Evolutionary conservation across 2,113 vertebrate species (phyloP).

Genomic region (Pelecanoides urinatrix): DNA sequence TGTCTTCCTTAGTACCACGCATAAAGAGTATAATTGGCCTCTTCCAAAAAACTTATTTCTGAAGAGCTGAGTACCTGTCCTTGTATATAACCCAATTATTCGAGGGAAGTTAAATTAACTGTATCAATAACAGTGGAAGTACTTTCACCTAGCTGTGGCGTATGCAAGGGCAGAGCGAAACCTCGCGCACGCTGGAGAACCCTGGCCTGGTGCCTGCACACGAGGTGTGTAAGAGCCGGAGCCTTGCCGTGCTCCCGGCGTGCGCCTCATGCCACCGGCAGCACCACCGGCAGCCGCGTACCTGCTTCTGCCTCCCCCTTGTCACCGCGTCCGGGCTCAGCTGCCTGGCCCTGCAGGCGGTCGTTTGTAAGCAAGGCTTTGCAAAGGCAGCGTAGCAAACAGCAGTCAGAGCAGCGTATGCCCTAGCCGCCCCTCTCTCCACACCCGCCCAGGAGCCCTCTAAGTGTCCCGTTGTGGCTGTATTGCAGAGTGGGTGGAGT

Average conservation of each 20-base stretch:
- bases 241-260: rapidly evolving
- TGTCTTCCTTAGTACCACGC: not conserved
- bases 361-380: not conserved
- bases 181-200: rapidly evolving
- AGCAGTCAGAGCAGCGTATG: not conserved
- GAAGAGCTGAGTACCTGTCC: not conserved
- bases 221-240: not conserved
- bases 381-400: not conserved
- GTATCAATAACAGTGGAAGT: not conserved
- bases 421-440: not conserved
- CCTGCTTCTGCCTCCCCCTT: not conserved
- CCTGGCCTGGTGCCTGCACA: not conserved
- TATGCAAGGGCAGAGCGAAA: not conserved
- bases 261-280: not conserved
- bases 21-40: not conserved
- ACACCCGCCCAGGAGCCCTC: rapidly evolving
- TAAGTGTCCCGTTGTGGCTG: not conserved
- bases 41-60: not conserved
- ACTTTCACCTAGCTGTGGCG: rapidly evolving
- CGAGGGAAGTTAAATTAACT: not conserved
- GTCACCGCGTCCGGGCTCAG: not conserved
- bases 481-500: constrained; percentile 79
- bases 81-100: not conserved
- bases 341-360: rapidly evolving
- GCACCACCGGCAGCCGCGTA: rapidly evolving